Base-by-base conservation (phyloP, 2,797 vertebrate genomes). In the Chelidonichthys spinosus region DNA sequence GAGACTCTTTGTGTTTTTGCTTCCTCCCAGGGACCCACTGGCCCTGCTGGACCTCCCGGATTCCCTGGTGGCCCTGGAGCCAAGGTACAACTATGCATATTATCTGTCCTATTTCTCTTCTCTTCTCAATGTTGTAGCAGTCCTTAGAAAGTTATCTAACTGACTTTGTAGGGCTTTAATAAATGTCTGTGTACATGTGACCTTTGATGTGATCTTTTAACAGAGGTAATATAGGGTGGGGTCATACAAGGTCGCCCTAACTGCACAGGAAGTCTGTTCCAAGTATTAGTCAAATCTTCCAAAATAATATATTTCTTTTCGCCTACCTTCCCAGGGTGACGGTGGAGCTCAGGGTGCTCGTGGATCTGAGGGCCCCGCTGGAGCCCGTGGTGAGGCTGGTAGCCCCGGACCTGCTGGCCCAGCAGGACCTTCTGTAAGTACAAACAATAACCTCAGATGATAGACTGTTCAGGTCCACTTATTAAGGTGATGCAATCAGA, bases 41-140 rank as follows among this genome's bases (percentile, higher is more conserved):
- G 98, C 63, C 97, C 97, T 0, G 95, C 97, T 93, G 97, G 98
- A 85, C 95, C 98, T 76, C 94, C 97, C 47, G 98, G 98, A 81
- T 99, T 99, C 96, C 97, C 98, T 0, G 98, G 98, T 87, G 97
- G 97, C 90, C 97, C 95, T 63, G 98, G 98, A 94, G 69, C 97
- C 78, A 99, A 99, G 97, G 97, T 99, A 94, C 15, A 18, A 17
- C 43, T 14, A 11, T 4, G 2, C 8, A 8, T 4, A 6, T 11
- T 5, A 35, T 55, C 1, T 2, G 2, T 40, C 11, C 13, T 7
- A n/a, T 60, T 8, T 35, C 15, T 46, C 47, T 61, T 53, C n/a
- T 49, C 17, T 11, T 49, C 25, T 56, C 15, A 15, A 25, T 3
- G 4, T 32, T 58, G 33, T 35, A 53, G 39, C 2, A 8, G 8